Conservation (phyloP, 2,797 vertebrate species). For the Brachyrhaphis roseni region DNA sequence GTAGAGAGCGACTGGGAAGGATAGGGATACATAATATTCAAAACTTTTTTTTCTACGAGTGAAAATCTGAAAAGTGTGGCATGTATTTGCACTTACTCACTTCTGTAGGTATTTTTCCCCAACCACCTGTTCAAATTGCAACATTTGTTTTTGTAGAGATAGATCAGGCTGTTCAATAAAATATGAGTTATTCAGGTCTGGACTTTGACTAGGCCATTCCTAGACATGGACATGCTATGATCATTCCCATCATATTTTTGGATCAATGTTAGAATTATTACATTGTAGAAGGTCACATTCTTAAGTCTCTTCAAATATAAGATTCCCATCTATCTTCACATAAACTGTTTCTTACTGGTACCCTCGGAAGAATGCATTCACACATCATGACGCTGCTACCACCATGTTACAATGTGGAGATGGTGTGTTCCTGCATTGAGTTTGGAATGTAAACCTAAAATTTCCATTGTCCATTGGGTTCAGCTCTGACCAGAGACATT, state of each 20-base stretch:
- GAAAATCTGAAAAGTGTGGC: background rate
- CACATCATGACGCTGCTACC: background rate
- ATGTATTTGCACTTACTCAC: background rate
- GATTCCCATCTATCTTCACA: background rate
- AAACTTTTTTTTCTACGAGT: background rate
- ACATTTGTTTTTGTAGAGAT: background rate
- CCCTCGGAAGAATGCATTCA: too few relatives aligned
- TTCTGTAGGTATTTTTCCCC: background rate
- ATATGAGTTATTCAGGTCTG: background rate
- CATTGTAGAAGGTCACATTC: background rate
- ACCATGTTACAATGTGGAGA: background rate
- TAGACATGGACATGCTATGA: background rate
- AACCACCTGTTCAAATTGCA: background rate
- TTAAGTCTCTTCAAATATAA: background rate
- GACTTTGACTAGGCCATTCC: background rate
- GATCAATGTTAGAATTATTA: background rate
- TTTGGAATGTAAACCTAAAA: background rate
- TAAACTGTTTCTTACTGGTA: background rate
- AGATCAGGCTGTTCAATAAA: background rate
- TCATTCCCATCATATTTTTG: background rate
- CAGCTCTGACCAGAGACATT: background rate
- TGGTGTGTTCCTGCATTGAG: background rate
- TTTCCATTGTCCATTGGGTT: background rate
- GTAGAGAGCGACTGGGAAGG: background rate
- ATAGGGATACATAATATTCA: background rate